phyloP scores from a whole-genome alignment of 2,888 invertebrate species.

The Phasia obesa region DNA sequence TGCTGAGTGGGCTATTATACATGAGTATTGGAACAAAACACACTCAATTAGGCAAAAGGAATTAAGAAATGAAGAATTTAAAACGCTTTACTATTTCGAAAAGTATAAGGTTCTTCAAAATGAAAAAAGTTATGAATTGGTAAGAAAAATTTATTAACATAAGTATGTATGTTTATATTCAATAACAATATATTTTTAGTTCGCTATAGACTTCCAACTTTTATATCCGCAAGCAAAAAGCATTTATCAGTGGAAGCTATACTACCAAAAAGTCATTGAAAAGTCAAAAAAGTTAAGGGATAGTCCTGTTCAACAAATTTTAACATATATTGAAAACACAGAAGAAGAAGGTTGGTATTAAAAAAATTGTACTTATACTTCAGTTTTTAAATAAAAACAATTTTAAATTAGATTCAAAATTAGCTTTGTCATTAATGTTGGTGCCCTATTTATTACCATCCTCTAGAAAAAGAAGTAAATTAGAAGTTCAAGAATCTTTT shows the following conservation, averaged over 20 bases:
- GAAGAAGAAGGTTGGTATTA: background rate
- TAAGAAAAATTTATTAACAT: background rate
- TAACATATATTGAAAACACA: background rate
- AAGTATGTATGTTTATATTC: background rate
- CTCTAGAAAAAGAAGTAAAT: background rate
- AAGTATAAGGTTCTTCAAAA: background rate
- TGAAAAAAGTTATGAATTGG: background rate
- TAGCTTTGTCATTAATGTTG: background rate
- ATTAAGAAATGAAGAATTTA: background rate
- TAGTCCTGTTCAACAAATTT: background rate
- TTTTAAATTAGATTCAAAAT: background rate
- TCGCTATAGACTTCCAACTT: background rate
- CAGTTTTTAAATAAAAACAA: too few relatives aligned
- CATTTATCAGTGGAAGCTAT: background rate
- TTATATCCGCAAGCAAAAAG: background rate
- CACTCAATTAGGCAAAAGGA: too few relatives aligned
- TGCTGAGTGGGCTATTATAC: too few relatives aligned
- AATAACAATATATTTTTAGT: background rate
- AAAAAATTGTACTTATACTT: too few relatives aligned
- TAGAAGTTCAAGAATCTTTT: background rate
- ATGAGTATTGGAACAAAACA: too few relatives aligned
- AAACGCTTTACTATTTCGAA: background rate
- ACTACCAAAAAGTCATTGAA: background rate
- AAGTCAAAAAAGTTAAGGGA: background rate
- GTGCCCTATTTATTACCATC: background rate